phyloP scores from a whole-genome alignment of 2,113 vertebrate species.

The Aptenodytes forsteri region DNA sequence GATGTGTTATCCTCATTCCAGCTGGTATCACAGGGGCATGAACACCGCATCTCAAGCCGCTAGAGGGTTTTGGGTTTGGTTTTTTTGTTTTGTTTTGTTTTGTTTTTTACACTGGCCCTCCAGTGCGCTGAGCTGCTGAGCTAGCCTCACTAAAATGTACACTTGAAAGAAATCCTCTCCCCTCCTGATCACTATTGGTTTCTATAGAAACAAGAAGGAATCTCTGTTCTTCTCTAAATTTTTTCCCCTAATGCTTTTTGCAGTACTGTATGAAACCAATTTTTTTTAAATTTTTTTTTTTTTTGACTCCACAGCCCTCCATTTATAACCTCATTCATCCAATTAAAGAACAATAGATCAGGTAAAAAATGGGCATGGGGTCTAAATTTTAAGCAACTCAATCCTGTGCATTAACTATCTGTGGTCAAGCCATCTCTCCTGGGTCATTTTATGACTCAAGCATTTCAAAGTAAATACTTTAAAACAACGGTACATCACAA shows the following conservation, averaged over 20 bases:
- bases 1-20: not conserved
- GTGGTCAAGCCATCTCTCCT: conserved; percentile 34
- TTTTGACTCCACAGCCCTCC: conserved; percentile 22
- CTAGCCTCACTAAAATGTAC: conserved; percentile 54
- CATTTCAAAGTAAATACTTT: conserved; percentile 63
- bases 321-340: conserved; percentile 60
- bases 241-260: conserved; percentile 68
- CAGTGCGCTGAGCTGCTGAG: conserved; percentile 9
- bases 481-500: conserved; percentile 46
- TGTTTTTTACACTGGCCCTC: not conserved
- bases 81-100: too few relatives aligned
- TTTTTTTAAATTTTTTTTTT: not conserved
- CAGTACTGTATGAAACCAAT: conserved; percentile 56
- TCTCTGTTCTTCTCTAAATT: conserved; percentile 74
- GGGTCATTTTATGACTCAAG: conserved; percentile 49
- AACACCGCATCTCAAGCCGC: not conserved
- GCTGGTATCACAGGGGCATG: not conserved
- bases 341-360: conserved; percentile 63
- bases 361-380: not conserved
- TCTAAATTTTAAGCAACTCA: conserved; percentile 48
- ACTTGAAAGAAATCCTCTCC: conserved; percentile 74
- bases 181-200: conserved; percentile 73
- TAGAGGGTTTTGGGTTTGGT: not conserved
- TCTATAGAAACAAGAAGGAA: conserved; percentile 83
- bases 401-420: conserved; percentile 7